phyloP scores from a whole-genome alignment of 2,888 invertebrate species.

The Tineola bisselliella region DNA sequence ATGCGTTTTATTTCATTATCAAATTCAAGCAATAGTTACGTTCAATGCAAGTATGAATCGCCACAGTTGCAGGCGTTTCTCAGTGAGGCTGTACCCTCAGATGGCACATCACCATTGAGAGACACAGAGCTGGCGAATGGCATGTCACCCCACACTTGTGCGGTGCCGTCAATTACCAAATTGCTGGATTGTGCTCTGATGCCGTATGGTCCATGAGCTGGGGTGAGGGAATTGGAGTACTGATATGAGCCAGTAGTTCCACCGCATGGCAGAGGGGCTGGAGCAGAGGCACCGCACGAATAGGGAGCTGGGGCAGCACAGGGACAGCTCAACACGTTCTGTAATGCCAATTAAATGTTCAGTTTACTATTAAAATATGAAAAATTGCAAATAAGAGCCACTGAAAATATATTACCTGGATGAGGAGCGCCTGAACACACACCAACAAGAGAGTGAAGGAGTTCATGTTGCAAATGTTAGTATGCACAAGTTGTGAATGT shows the following conservation, averaged over 20 bases:
- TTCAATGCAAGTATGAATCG: too few relatives aligned
- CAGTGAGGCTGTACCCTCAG: constrained; percentile 27
- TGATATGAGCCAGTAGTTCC: too few relatives aligned
- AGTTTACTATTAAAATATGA: too few relatives aligned
- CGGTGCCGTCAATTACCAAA: constrained; percentile 25
- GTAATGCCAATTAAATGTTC: too few relatives aligned
- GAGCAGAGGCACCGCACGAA: too few relatives aligned
- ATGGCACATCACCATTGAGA: constrained; percentile 26
- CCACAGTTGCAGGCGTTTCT: constrained; percentile 22
- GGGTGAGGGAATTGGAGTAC: too few relatives aligned
- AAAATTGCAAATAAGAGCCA: too few relatives aligned
- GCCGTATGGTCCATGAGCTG: not conserved
- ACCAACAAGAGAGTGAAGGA: constrained; percentile 14
- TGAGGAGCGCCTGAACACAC: constrained; percentile 19
- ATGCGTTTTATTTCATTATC: too few relatives aligned
- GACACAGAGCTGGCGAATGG: constrained; percentile 34
- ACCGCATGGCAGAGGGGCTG: too few relatives aligned
- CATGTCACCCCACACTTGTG: constrained; percentile 29
- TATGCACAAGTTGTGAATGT: not conserved
- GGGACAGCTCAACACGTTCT: too few relatives aligned
- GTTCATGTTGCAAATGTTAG: constrained; percentile 9
- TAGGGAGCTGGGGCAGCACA: too few relatives aligned
- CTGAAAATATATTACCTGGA: constrained; percentile 18
- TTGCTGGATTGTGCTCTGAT: not conserved
- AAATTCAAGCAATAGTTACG: too few relatives aligned